These are phyloP conservation scores for Steinernema carpocapsae DNA, from an alignment of 2,888 invertebrate species.

Conservation along the genomic window DNA sequence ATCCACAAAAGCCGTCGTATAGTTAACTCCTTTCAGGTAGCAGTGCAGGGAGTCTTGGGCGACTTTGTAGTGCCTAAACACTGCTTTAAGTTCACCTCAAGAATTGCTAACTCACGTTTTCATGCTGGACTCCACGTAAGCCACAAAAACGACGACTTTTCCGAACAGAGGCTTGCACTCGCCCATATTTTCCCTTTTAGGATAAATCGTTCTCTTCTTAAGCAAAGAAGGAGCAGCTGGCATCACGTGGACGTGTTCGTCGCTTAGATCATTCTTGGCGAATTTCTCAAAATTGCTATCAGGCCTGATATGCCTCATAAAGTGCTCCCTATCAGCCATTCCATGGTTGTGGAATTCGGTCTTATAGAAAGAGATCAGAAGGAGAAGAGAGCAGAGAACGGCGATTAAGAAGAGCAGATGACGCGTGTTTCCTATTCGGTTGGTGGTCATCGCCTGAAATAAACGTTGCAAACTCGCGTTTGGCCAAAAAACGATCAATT, in stretches of 20 bases:
- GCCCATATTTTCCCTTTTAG: slow-evolving; percentile 23
- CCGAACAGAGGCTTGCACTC: slow-evolving; percentile 28
- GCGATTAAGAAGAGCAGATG: slow-evolving; percentile 10
- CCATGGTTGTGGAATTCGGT: background rate
- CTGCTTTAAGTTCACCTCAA: background rate
- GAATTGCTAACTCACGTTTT: slow-evolving; percentile 33
- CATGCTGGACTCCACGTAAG: slow-evolving; percentile 30
- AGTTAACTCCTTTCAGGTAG: slow-evolving; percentile 33
- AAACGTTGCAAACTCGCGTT: background rate
- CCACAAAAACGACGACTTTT: slow-evolving; percentile 20
- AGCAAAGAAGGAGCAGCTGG: background rate
- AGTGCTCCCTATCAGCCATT: slow-evolving; percentile 4
- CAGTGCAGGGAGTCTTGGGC: slow-evolving; percentile 35
- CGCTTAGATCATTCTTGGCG: background rate
- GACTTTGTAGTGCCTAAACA: slow-evolving; percentile 34
- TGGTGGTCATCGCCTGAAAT: slow-evolving; percentile 20
- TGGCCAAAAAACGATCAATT: slow-evolving; percentile 4
- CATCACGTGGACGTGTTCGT: slow-evolving; percentile 2
- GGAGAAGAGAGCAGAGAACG: slow-evolving; percentile 12
- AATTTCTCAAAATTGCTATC: background rate
- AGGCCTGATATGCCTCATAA: background rate
- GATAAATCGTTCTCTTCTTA: slow-evolving; percentile 29
- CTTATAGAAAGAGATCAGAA: slow-evolving; percentile 22
- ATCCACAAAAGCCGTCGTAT: slow-evolving; percentile 23
- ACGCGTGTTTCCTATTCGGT: background rate